Percentiles rank a stretch among this genome's conserved stretches.
phyloP scores from a whole-genome alignment of 2,888 invertebrate genomes.

The Epinotia nisella region DNA sequence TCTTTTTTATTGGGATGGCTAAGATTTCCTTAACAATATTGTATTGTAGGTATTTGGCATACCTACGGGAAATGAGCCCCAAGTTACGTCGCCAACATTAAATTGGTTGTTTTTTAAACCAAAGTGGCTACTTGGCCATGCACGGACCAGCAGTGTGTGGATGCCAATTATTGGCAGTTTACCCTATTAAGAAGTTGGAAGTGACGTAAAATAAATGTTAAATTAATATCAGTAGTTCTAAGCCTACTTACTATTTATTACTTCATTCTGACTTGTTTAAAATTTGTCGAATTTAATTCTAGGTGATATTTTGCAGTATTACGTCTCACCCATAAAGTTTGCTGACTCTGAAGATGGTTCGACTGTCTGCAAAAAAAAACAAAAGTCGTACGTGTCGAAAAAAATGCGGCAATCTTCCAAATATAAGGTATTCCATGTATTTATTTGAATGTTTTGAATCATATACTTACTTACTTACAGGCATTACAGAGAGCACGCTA shows the following conservation, averaged over 20 bases:
- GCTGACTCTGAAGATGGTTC: slow-evolving; percentile 56
- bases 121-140: too few relatives aligned
- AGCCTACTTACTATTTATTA: too few relatives aligned
- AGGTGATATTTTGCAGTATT: slow-evolving; percentile 82
- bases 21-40: not conserved
- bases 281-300: slow-evolving; percentile 66
- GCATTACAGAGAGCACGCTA: too few relatives aligned
- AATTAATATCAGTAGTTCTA: not conserved
- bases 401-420: slow-evolving; percentile 52
- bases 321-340: slow-evolving; percentile 77
- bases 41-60: not conserved
- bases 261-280: not conserved
- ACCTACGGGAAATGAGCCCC: not conserved
- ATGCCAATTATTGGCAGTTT: too few relatives aligned
- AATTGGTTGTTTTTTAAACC: too few relatives aligned
- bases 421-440: slow-evolving; percentile 30
- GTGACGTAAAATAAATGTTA: too few relatives aligned
- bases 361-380: slow-evolving; percentile 51
- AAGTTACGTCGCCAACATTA: not conserved
- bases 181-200: too few relatives aligned
- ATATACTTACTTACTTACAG: too few relatives aligned
- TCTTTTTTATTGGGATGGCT: not conserved
- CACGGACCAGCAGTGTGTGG: too few relatives aligned
- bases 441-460: not conserved
- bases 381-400: slow-evolving; percentile 52